Percentiles rank a stretch among this genome's conserved stretches.
phyloP scores from a whole-genome alignment of 2,888 invertebrate genomes.

The Tachina grossa region DNA sequence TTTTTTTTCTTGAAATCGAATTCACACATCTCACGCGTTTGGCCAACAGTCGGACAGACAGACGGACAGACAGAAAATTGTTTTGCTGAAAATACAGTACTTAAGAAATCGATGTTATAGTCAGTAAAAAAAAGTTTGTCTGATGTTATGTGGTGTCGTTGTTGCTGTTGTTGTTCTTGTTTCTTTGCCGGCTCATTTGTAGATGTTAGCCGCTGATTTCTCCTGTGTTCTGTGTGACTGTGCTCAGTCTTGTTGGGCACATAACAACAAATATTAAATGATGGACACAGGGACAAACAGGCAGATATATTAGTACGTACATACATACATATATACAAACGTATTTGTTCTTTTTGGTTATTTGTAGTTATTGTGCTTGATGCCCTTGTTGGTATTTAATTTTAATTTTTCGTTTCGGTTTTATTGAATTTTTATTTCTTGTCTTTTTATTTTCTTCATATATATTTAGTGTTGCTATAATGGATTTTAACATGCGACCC shows the following conservation, averaged over 20 bases:
- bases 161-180: slow-evolving; percentile 60
- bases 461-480: slow-evolving; percentile 73
- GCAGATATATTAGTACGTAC: slow-evolving; percentile 4
- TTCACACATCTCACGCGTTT: slow-evolving; percentile 70
- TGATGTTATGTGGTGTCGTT: slow-evolving; percentile 64
- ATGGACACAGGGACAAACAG: slow-evolving; percentile 21
- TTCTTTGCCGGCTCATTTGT: slow-evolving; percentile 68
- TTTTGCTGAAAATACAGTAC: slow-evolving; percentile 24
- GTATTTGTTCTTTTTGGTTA: slow-evolving; percentile 54
- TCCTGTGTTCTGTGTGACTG: slow-evolving; percentile 47
- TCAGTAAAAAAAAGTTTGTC: slow-evolving; percentile 58
- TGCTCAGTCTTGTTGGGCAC: slow-evolving; percentile 47
- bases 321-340: neutral
- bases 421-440: slow-evolving; percentile 70
- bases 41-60: slow-evolving; percentile 59
- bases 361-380: slow-evolving; percentile 64
- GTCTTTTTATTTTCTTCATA: slow-evolving; percentile 22
- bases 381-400: slow-evolving; percentile 71
- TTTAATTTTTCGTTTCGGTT: slow-evolving; percentile 71
- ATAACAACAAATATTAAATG: slow-evolving; percentile 30
- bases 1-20: slow-evolving; percentile 62
- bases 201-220: slow-evolving; percentile 70
- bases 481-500: slow-evolving; percentile 74
- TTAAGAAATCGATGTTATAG: slow-evolving; percentile 64
- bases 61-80: slow-evolving; percentile 24